phyloP scores from a whole-genome alignment of 2,113 vertebrate genomes.

The Myanophis thanlyinensis region DNA sequence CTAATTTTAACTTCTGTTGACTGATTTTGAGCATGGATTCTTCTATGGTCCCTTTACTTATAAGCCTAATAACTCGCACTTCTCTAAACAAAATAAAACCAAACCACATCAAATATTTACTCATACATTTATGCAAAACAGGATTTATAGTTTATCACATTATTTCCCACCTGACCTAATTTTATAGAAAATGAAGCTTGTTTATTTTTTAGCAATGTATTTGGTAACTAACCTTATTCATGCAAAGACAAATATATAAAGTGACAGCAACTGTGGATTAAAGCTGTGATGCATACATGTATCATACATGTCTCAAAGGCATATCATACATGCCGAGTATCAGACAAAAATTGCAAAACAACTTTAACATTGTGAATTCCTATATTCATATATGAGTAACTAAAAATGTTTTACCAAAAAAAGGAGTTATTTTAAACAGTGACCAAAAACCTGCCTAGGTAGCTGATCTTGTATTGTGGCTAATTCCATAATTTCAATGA shows the following conservation, averaged over 20 bases:
- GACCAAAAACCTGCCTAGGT: not conserved
- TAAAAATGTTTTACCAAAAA: not conserved
- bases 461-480: not conserved
- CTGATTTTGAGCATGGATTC: conserved; percentile 89
- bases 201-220: not conserved
- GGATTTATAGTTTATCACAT: not conserved
- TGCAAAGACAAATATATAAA: not conserved
- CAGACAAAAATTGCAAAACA: not conserved
- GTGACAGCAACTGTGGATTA: not conserved
- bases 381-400: not conserved
- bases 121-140: not conserved
- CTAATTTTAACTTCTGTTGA: conserved; percentile 91
- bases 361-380: not conserved
- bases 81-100: conserved; percentile 73
- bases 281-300: not conserved
- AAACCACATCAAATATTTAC: not conserved
- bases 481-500: not conserved
- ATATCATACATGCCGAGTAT: not conserved
- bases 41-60: conserved; percentile 90
- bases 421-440: not conserved
- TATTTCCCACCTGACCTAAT: not conserved
- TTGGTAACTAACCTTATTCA: not conserved
- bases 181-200: not conserved
- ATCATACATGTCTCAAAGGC: not conserved
- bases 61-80: conserved; percentile 90